These are phyloP conservation scores for Anolis sagrei DNA, from an alignment of 2,113 vertebrate species.

Conservation along the genomic window DNA sequence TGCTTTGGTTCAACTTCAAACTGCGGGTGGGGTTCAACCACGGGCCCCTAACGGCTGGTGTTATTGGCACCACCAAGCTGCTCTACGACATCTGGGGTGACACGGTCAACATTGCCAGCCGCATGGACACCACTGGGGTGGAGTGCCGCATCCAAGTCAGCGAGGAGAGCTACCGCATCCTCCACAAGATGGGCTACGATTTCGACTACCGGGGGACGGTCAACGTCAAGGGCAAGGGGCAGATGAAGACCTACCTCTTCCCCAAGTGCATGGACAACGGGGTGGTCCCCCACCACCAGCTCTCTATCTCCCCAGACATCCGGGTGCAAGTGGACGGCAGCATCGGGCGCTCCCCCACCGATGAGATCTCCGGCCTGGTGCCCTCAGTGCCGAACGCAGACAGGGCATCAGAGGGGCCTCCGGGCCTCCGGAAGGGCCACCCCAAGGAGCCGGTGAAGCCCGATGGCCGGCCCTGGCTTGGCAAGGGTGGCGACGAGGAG, in stretches of 20 bases:
- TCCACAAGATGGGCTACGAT: constrained; percentile 92
- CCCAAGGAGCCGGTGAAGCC: constrained; percentile 60
- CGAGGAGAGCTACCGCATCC: constrained; percentile 92
- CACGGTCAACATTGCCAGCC: constrained; percentile 98
- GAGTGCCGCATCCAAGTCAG: constrained; percentile 98
- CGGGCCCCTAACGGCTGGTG: constrained; percentile 93
- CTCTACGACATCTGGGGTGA: constrained; percentile 99
- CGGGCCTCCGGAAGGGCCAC: constrained; percentile 65
- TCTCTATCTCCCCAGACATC: constrained; percentile 94
- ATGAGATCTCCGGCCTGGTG: constrained; percentile 92
- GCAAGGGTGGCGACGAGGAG: constrained; percentile 66
- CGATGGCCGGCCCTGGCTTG: constrained; percentile 67
- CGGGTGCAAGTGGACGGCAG: constrained; percentile 97
- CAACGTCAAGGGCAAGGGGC: constrained; percentile 98
- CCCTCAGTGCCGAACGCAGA: constrained; percentile 77
- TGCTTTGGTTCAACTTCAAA: constrained; percentile 98
- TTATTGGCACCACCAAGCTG: constrained; percentile 97
- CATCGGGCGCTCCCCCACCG: constrained; percentile 96
- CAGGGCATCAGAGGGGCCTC: constrained; percentile 61
- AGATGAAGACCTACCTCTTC: constrained; percentile 99
- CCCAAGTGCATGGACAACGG: constrained; percentile 89
- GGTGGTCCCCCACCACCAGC: constrained; percentile 83
- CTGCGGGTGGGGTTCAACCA: constrained; percentile 97
- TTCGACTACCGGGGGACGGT: constrained; percentile 98
- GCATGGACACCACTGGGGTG: constrained; percentile 97